Evolutionary conservation across 2,888 invertebrate genomes (phyloP).

Genomic region (Ophion ellenae): DNA sequence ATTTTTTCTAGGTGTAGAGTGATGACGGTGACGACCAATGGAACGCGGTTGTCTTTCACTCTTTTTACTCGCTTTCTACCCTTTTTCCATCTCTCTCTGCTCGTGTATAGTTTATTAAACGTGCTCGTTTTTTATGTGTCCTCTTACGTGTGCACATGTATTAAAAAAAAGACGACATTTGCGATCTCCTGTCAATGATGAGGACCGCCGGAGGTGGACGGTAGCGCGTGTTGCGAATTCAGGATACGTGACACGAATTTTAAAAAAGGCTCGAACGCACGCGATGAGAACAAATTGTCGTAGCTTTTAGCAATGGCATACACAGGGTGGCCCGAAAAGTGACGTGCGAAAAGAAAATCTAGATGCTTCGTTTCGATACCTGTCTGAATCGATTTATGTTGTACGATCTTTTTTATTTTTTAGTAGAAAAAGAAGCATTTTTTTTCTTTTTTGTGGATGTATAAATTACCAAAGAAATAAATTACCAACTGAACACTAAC

Average conservation of each 20-base stretch:
- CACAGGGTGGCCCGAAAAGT: neutral
- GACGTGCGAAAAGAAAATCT: neutral
- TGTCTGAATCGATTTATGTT: neutral
- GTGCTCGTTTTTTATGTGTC: slow-evolving; percentile 28
- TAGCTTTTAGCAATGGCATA: slow-evolving; percentile 10
- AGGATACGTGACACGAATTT: slow-evolving; percentile 59
- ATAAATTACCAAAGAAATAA: too few relatives aligned
- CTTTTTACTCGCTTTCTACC: slow-evolving; percentile 8
- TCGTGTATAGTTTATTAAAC: slow-evolving; percentile 20
- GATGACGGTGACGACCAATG: slow-evolving; percentile 1
- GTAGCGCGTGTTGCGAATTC: slow-evolving; percentile 59
- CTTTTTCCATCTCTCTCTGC: slow-evolving; percentile 8
- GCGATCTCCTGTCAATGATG: slow-evolving; percentile 50
- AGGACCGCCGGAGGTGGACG: slow-evolving; percentile 45
- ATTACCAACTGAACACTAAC: too few relatives aligned
- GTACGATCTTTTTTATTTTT: neutral
- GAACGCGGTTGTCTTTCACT: slow-evolving; percentile 1
- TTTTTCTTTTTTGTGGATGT: too few relatives aligned
- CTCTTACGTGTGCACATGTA: slow-evolving; percentile 8
- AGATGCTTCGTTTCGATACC: neutral
- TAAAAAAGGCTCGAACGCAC: slow-evolving; percentile 51
- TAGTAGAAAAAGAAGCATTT: too few relatives aligned
- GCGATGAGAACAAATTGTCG: slow-evolving; percentile 57
- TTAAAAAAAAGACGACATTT: slow-evolving; percentile 33
- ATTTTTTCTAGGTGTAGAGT: neutral